phyloP scores from a whole-genome alignment of 2,888 invertebrate genomes.

The Chironomus riparius region DNA sequence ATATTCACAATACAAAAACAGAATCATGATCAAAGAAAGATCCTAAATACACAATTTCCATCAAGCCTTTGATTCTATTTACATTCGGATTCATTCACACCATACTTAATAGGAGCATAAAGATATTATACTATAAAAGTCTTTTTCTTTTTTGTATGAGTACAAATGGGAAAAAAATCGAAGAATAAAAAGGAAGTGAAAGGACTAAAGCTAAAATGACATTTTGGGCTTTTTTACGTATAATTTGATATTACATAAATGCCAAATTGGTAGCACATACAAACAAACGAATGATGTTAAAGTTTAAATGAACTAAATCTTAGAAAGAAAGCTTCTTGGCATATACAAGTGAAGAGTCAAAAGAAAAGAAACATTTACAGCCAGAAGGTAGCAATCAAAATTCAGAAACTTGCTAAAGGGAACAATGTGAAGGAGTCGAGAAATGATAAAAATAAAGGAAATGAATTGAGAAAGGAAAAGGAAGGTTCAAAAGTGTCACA shows the following conservation, averaged over 20 bases:
- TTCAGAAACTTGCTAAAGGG: not conserved
- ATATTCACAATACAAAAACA: too few relatives aligned
- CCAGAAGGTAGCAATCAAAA: not conserved
- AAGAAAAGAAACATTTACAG: not conserved
- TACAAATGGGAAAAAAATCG: too few relatives aligned
- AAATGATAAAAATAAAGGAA: not conserved
- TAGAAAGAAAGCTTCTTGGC: not conserved
- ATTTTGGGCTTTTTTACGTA: not conserved
- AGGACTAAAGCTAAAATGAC: not conserved
- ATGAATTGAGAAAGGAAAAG: not conserved
- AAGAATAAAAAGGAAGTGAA: not conserved
- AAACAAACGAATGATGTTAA: not conserved
- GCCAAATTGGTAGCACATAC: not conserved
- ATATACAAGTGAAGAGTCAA: not conserved
- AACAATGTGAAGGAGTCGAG: not conserved
- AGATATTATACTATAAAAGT: not conserved
- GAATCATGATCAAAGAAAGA: too few relatives aligned
- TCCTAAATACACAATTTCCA: too few relatives aligned
- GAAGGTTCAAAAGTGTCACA: slow-evolving; percentile 12
- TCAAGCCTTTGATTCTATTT: too few relatives aligned
- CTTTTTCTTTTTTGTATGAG: not conserved
- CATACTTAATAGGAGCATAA: too few relatives aligned
- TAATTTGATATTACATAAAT: not conserved
- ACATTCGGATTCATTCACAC: too few relatives aligned
- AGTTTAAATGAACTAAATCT: not conserved